Conservation (phyloP, 2,113 vertebrate species). For the Lucifuga dentata region DNA sequence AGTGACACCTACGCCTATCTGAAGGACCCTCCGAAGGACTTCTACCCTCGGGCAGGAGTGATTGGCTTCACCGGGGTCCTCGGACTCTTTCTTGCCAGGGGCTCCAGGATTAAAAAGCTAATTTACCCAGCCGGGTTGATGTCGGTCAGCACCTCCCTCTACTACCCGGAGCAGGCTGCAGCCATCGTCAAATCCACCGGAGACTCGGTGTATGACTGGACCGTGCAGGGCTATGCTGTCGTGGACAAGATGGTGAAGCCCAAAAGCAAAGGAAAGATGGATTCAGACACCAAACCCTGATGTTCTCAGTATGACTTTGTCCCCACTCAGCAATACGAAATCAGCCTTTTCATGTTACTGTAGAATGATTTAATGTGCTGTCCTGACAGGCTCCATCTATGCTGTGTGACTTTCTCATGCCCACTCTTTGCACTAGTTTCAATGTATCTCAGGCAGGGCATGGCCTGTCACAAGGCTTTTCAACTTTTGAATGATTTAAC, state of each 20-base stretch:
- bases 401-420: slow-evolving; percentile 32
- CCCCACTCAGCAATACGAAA: slow-evolving; percentile 13
- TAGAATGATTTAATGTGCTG: slow-evolving; percentile 1
- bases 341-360: background rate
- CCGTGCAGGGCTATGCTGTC: slow-evolving; percentile 71
- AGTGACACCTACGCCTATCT: slow-evolving; percentile 85
- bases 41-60: slow-evolving; percentile 94
- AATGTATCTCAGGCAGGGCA: slow-evolving; percentile 58
- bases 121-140: slow-evolving; percentile 88
- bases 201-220: slow-evolving; percentile 70
- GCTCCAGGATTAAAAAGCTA: slow-evolving; percentile 89
- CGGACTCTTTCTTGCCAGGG: slow-evolving; percentile 90
- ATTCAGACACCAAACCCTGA: background rate
- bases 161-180: slow-evolving; percentile 90
- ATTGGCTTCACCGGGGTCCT: slow-evolving; percentile 91
- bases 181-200: slow-evolving; percentile 80
- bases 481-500: background rate
- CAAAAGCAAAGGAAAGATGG: background rate
- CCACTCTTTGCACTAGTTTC: slow-evolving; percentile 62
- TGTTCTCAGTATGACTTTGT: too few relatives aligned
- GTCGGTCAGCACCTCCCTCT: slow-evolving; percentile 86
- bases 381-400: background rate
- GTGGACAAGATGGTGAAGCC: slow-evolving; percentile 69
- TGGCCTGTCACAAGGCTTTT: slow-evolving; percentile 11
- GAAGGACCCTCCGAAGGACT: slow-evolving; percentile 89